Evolutionary conservation across 2,888 invertebrate genomes (phyloP), one percentile per base, ranked within the genome.

Genomic region (Drosophila kambysellisi): DNA sequence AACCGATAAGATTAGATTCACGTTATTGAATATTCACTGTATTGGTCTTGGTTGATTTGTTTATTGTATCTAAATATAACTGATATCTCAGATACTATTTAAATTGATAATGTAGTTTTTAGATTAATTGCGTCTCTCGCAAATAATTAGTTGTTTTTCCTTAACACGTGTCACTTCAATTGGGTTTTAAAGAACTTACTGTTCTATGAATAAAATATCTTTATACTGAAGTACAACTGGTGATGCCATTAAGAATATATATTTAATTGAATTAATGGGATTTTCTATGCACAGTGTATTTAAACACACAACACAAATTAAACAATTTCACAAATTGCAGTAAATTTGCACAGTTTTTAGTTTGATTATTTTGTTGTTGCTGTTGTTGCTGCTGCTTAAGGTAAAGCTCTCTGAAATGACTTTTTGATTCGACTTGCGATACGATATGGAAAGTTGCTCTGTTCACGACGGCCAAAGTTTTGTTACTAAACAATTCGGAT

Each of bases 191-290:
- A 48, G 52, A 71, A 73, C 73, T 89, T 82, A 91, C 52, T 82
- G 81, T 82, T 81, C 83, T 92, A 89, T 89, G 65, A 88, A 91
- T 77, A 88, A 79, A 82, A 88, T 83, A 88, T 92, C 91, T 83
- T 88, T 92, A 68, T 89, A 91, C 65, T 85, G 82, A 72, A 79
- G 84, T 88, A 84, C 80, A 85, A 83, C 81, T 64, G 59, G 73
- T 64, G 90, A 85, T 91, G 92, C 91, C 91, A 91, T 91, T 89
- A 86, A 90, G 72, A 75, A 33, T 33, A 12, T 30, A 58, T 61
- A 32, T 32, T 61, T 8, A 69, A 73, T 66, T 51, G 15, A 66
- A 46, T 53, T 41, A 33, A 33, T 43, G 15, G 46, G 25, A 0
- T 52, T 62, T 54, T 53, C 29, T 54, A 17, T 65, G 35, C 54